Percentiles rank a stretch among this genome's conserved stretches.
phyloP scores from a whole-genome alignment of 2,113 vertebrate genomes.

The Chaenogobius annularis region DNA sequence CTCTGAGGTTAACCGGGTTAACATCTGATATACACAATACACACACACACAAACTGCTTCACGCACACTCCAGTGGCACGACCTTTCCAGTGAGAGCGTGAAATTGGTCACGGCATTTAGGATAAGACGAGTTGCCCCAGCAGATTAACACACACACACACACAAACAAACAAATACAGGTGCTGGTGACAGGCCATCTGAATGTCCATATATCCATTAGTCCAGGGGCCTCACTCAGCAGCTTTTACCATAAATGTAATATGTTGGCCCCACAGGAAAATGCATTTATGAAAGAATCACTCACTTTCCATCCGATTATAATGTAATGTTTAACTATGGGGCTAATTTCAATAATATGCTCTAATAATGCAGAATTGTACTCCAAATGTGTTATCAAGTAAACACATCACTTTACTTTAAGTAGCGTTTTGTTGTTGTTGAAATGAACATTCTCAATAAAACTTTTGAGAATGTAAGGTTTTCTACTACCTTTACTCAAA shows the following conservation, averaged over 20 bases:
- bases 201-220: slow-evolving; percentile 72
- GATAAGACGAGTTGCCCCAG: slow-evolving; percentile 67
- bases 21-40: slow-evolving; percentile 60
- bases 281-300: not conserved
- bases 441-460: no score
- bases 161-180: slow-evolving; percentile 19
- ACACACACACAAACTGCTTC: slow-evolving; percentile 39
- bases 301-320: not conserved
- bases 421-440: no score
- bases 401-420: not conserved
- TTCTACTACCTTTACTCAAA: not conserved
- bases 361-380: not conserved
- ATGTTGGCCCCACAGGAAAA: slow-evolving; percentile 38
- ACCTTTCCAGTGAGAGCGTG: slow-evolving; percentile 77
- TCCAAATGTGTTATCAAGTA: not conserved
- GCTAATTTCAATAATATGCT: not conserved
- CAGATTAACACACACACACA: slow-evolving; percentile 50
- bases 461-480: not conserved
- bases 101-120: slow-evolving; percentile 79
- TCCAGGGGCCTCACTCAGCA: slow-evolving; percentile 63
- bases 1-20: slow-evolving; percentile 72
- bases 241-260: slow-evolving; percentile 61
- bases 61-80: slow-evolving; percentile 50
- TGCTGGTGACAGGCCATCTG: slow-evolving; percentile 64
- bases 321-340: not conserved